Base-by-base conservation (phyloP, 1,140 invertebrate genomes). In the Saccostrea cuccullata region DNA sequence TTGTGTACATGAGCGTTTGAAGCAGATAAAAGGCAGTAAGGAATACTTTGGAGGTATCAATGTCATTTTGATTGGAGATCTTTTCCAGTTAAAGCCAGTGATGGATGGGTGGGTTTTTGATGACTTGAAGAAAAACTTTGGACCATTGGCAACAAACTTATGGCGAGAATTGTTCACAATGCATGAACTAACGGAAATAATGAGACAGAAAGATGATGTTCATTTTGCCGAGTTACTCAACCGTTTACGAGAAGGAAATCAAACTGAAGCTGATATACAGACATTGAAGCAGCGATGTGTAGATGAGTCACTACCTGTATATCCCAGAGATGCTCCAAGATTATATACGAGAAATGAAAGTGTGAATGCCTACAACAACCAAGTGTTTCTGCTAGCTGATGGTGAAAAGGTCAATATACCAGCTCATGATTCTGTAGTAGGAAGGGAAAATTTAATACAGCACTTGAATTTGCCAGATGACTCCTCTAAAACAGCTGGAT, bases 151-250 rank as follows among this genome's bases (percentile, higher is more conserved):
- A 23, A 84, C 86, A 83, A 90, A 91, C 58, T 77, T 91, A 1
- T 91, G 91, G 90, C 77, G 84, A 82, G 86, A 90, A 6, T n/a
- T 86, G 36, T 89, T 91, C 23, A 77, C 26, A 58, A 82, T 91
- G 40, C 89, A 56, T 89, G 89, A 92, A 84, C 58, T 92, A 17
- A 91, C 67, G 82, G 85, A 88, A 26, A 89, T 92, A 17, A 92
- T 92, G 90, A 55, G 90, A 85, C 90, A 90, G 84, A 88, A 56
- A 85, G 85, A 90, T 87, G 89, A 90, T 55, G 87, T 70, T 47
- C 15, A 58, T 2, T 92, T 90, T 92, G 89, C 90, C 30, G 70
- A 92, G 58, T 56, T 89, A 17, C 47, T 90, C 1, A 90, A 92
- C 70, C 87, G 73, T 47, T 36, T 90, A 60, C 58, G 85, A 47